Conservation (phyloP, 2,888 invertebrate species). For the Incurvaria masculella region DNA sequence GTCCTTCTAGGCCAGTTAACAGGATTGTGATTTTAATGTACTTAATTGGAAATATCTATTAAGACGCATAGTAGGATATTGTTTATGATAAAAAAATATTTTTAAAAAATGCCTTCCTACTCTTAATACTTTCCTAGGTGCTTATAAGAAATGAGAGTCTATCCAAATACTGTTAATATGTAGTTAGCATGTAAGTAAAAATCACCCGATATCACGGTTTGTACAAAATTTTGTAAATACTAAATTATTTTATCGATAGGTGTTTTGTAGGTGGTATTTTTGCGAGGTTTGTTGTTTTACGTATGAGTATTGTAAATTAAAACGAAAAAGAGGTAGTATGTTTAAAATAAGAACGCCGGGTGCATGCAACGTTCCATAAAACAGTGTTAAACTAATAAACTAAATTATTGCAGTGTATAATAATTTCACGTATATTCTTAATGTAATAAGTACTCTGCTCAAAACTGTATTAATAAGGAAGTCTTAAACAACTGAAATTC, state of each 20-base stretch:
- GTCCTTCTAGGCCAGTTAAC: constrained; percentile 46
- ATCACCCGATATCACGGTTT: constrained; percentile 29
- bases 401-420: neutral
- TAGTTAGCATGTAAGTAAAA: constrained; percentile 31
- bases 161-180: constrained; percentile 49
- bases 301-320: too few relatives aligned
- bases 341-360: constrained; percentile 31
- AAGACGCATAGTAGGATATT: neutral
- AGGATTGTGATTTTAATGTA: constrained; percentile 41
- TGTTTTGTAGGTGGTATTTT: constrained; percentile 30
- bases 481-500: too few relatives aligned
- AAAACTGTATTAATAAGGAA: too few relatives aligned
- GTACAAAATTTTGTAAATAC: constrained; percentile 51
- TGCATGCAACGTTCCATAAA: constrained; percentile 34
- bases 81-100: neutral
- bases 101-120: neutral
- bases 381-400: constrained; percentile 4
- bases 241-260: constrained; percentile 34
- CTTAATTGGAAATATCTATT: neutral
- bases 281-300: too few relatives aligned
- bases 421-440: too few relatives aligned
- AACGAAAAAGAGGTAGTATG: constrained; percentile 29
- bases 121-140: neutral
- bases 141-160: constrained; percentile 35
- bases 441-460: too few relatives aligned